Evolutionary conservation across 2,797 vertebrate genomes (phyloP), one percentile per base, ranked within the genome.

Genomic region (Manis pentadactyla): DNA sequence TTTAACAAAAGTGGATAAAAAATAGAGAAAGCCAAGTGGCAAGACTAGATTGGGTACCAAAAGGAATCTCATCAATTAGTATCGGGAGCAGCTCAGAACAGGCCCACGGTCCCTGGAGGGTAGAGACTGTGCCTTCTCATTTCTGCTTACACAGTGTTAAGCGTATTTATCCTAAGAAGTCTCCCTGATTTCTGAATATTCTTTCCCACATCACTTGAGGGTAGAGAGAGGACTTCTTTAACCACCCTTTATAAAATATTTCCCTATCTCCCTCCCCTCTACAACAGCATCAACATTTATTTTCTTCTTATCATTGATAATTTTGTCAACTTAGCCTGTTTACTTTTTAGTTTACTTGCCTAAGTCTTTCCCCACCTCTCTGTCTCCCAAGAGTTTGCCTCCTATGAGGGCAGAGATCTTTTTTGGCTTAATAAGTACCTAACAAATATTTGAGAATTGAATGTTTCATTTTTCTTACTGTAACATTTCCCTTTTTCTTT

Each of bases 401-500:
- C 14, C 17, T 49, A 37, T 12, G 63, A 83, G 53, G 23, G 19
- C 15, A 49, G 49, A 71, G 6, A 74, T 86, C 7, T n/a, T 68
- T 79, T 87, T 66, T 82, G 9, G 88, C 75, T 63, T 94, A 39
- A 42, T 19, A 64, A 55, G 1, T 59, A 27, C 46, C 93, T 57
- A 49, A 8, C 31, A 91, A 83, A 11, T 84, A 68, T 68, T 92
- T 37, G 63, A 64, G 34, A 5, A 77, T 12, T 64, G 11, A 84
- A 9, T 55, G 21, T 88, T 69, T 83, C 15, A 68, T 59, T 90
- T 87, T 37, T 79, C 27, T 83, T 46, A 27, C 8, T 69, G 6
- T 64, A 42, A 23, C 37, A 73, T 79, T 93, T 81, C 55, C 27
- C 31, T 81, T 87, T 23, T 87, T 83, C 4, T 59, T 87, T 86